phyloP scores from a whole-genome alignment of 2,113 vertebrate species.

The Dromas ardeola region DNA sequence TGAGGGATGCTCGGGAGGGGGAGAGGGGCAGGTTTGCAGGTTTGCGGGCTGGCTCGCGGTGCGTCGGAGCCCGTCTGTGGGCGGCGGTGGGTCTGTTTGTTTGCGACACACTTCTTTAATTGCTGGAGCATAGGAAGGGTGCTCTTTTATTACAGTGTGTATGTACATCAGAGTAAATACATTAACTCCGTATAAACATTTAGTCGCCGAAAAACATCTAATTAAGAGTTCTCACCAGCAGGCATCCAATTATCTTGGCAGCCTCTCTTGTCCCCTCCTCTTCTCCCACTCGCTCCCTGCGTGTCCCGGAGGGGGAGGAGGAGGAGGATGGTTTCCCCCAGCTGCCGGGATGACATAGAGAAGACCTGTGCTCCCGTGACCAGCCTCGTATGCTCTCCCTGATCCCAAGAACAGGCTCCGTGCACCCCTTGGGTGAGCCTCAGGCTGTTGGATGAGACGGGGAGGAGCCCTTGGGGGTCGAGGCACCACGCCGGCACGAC shows the following conservation, averaged over 20 bases:
- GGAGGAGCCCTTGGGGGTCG: background rate
- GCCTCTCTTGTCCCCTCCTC: background rate
- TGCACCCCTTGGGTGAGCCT: background rate
- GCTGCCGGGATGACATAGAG: background rate
- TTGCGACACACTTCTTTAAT: background rate
- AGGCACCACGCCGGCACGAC: rapidly evolving
- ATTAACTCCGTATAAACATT: background rate
- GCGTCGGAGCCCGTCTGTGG: rapidly evolving
- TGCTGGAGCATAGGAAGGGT: background rate
- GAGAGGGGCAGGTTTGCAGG: too few relatives aligned
- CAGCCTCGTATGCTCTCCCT: rapidly evolving
- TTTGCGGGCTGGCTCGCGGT: background rate
- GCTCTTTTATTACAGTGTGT: background rate
- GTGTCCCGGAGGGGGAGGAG: background rate
- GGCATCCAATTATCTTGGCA: slow-evolving; percentile 1
- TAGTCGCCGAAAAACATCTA: background rate
- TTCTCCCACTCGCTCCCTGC: background rate
- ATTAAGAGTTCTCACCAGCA: slow-evolving; percentile 20
- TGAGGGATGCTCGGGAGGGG: background rate
- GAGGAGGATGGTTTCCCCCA: background rate
- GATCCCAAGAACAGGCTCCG: background rate
- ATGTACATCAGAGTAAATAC: background rate
- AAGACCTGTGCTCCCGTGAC: background rate
- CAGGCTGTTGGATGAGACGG: background rate
- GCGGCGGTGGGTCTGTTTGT: background rate